phyloP scores from a whole-genome alignment of 1,140 invertebrate genomes.

The Whitmania pigra region DNA sequence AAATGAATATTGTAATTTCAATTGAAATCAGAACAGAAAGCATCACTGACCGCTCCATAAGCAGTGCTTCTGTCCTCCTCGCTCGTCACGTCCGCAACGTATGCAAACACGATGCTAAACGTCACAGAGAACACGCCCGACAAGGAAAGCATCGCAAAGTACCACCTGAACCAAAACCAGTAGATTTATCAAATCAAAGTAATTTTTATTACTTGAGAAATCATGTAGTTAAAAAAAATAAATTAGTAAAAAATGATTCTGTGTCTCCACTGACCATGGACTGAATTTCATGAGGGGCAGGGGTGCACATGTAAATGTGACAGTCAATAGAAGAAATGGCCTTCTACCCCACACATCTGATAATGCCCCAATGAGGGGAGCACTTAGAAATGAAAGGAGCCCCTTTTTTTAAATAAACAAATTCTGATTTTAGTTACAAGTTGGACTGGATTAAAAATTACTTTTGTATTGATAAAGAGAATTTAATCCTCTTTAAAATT shows the following conservation, averaged over 20 bases:
- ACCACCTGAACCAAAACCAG: conserved; percentile 60
- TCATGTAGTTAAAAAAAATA: background rate
- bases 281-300: conserved; percentile 98
- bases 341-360: conserved; percentile 97
- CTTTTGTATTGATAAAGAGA: background rate
- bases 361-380: conserved; percentile 86
- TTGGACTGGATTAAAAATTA: background rate
- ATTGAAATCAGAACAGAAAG: background rate
- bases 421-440: background rate
- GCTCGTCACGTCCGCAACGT: conserved; percentile 98
- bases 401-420: conserved; percentile 52
- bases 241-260: background rate
- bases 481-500: background rate
- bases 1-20: background rate
- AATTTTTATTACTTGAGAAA: no score
- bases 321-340: conserved; percentile 91
- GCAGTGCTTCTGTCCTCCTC: conserved; percentile 86
- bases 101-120: conserved; percentile 91
- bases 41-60: conserved; percentile 71
- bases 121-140: conserved; percentile 97
- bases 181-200: background rate
- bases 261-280: conserved; percentile 57
- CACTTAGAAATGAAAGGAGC: conserved; percentile 87
- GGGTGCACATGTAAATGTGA: conserved; percentile 96
- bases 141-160: conserved; percentile 98